Percentiles rank a stretch among this genome's conserved stretches.
These are phyloP conservation scores for Clunio marinus DNA, from an alignment of 2,888 invertebrate species.

Conservation along the genomic window DNA sequence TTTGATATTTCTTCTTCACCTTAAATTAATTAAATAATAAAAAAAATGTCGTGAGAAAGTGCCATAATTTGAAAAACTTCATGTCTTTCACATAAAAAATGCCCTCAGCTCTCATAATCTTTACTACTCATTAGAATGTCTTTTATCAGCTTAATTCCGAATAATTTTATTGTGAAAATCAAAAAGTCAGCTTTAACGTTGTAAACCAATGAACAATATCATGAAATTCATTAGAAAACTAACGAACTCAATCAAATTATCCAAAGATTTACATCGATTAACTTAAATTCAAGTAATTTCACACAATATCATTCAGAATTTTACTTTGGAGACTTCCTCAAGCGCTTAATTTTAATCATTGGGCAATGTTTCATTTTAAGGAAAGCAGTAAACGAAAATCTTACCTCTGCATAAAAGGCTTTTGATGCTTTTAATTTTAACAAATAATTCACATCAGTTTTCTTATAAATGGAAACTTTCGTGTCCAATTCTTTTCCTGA, in stretches of 20 bases:
- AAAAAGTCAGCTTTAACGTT: neutral
- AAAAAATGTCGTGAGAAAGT: slow-evolving; percentile 43
- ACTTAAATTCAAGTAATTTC: neutral
- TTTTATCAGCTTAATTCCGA: slow-evolving; percentile 4
- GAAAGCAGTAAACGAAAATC: slow-evolving; percentile 33
- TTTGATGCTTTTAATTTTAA: slow-evolving; percentile 96
- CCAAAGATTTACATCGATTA: neutral
- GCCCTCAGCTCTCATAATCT: slow-evolving; percentile 53
- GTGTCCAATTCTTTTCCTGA: slow-evolving; percentile 89
- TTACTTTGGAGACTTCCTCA: slow-evolving; percentile 39
- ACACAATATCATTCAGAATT: neutral
- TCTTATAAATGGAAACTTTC: slow-evolving; percentile 95
- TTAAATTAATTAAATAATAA: slow-evolving; percentile 43
- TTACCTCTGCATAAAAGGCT: slow-evolving; percentile 78
- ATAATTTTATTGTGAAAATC: neutral
- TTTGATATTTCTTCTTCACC: slow-evolving; percentile 85
- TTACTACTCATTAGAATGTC: slow-evolving; percentile 34
- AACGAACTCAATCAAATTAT: neutral
- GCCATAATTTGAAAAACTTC: slow-evolving; percentile 47
- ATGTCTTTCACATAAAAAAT: slow-evolving; percentile 42
- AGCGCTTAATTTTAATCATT: slow-evolving; percentile 47
- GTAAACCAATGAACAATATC: neutral
- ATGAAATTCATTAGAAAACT: neutral
- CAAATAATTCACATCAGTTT: slow-evolving; percentile 95
- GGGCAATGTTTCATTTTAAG: slow-evolving; percentile 42